Conservation (phyloP, 2,113 vertebrate genomes). For the Carettochelys insculpta region DNA sequence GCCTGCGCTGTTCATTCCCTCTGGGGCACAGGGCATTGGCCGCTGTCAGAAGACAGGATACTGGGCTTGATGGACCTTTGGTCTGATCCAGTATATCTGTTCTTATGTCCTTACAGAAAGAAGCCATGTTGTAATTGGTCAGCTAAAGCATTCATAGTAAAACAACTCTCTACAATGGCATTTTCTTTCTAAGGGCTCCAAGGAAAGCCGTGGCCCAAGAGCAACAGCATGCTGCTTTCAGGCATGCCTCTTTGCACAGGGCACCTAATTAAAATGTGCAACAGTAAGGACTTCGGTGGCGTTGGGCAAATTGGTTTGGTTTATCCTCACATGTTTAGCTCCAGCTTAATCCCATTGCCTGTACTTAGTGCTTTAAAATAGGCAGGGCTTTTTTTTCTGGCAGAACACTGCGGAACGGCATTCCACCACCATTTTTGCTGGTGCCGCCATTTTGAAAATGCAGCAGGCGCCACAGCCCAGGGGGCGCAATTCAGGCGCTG, state of each 20-base stretch:
- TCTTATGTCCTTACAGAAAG: too few relatives aligned
- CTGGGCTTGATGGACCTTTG: too few relatives aligned
- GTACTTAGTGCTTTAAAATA: slow-evolving; percentile 26
- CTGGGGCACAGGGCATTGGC: too few relatives aligned
- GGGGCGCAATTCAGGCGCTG: too few relatives aligned
- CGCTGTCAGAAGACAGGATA: too few relatives aligned
- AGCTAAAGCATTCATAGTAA: background rate
- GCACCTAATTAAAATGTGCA: background rate
- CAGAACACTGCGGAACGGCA: too few relatives aligned
- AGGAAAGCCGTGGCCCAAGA: background rate
- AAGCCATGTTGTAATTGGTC: background rate
- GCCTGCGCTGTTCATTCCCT: too few relatives aligned
- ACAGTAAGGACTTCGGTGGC: background rate
- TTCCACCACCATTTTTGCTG: too few relatives aligned
- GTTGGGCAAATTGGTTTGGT: background rate
- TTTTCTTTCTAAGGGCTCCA: background rate
- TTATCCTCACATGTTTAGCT: fast-evolving
- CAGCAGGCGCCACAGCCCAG: too few relatives aligned
- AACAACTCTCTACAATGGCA: background rate
- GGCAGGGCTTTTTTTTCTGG: too few relatives aligned
- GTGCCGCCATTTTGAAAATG: too few relatives aligned
- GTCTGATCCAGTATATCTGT: too few relatives aligned
- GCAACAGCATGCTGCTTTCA: background rate
- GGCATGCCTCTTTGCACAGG: background rate
- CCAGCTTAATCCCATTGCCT: slow-evolving; percentile 3